Conservation (phyloP, 53 echinoderm and acorn worm species). For the Arbacia lixula region DNA sequence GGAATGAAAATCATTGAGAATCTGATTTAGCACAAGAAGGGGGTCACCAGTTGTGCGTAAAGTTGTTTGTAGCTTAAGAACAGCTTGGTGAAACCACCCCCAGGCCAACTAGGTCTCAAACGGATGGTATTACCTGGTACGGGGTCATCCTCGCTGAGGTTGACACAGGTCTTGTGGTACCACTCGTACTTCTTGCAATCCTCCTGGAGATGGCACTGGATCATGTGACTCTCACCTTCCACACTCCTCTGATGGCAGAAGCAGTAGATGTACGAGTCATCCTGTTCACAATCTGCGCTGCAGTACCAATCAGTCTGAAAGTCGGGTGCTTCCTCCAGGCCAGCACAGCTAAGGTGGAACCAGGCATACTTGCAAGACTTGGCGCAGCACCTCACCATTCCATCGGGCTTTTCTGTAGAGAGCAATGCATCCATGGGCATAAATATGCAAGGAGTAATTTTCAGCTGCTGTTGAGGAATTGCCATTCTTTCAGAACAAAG, state of each 20-base stretch:
- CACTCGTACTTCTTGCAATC: slow-evolving; percentile 36
- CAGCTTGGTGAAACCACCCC: too few relatives aligned
- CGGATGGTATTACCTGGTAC: slow-evolving; percentile 4
- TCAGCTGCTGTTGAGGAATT: too few relatives aligned
- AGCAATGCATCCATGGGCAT: too few relatives aligned
- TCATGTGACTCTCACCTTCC: slow-evolving; percentile 25
- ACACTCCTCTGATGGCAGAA: slow-evolving; percentile 34
- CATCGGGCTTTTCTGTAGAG: neutral
- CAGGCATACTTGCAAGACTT: slow-evolving; percentile 8
- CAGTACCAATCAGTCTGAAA: slow-evolving; percentile 38
- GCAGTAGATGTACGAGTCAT: slow-evolving; percentile 49
- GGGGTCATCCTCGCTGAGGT: neutral
- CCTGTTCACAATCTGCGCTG: slow-evolving; percentile 21
- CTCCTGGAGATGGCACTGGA: slow-evolving; percentile 44
- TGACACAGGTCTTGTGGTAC: slow-evolving; percentile 40
- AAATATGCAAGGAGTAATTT: too few relatives aligned
- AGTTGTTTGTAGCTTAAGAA: too few relatives aligned
- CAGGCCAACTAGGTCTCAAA: too few relatives aligned
- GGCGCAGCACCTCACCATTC: slow-evolving; percentile 10
- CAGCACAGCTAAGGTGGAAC: slow-evolving; percentile 36
- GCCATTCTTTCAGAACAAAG: too few relatives aligned
- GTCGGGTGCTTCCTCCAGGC: slow-evolving; percentile 14
- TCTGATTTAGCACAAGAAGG: too few relatives aligned
- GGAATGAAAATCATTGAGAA: too few relatives aligned
- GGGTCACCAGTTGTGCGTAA: too few relatives aligned